Conservation (phyloP, 1,140 invertebrate genomes). For the Antheraea mylitta region DNA sequence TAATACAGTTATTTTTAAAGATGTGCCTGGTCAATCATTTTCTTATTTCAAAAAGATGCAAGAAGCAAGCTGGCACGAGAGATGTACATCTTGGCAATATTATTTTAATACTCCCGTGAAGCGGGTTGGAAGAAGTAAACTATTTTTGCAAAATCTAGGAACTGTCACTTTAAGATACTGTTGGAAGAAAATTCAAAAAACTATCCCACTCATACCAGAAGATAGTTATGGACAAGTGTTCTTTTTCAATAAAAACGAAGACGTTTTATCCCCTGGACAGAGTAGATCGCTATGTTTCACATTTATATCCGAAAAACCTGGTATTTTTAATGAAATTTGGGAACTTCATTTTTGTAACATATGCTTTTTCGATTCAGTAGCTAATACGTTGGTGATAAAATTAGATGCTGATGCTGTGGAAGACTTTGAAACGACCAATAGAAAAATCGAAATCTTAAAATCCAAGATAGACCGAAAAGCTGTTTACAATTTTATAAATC, state of each 20-base stretch:
- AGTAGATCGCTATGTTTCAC: conserved; percentile 50
- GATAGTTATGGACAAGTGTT: conserved; percentile 55
- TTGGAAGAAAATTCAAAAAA: conserved; percentile 60
- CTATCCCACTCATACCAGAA: conserved; percentile 49
- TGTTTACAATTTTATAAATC: conserved; percentile 33
- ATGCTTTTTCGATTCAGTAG: conserved; percentile 47
- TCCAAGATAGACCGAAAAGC: conserved; percentile 41
- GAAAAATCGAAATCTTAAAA: conserved; percentile 41
- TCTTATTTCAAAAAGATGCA: conserved; percentile 37
- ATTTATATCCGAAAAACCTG: conserved; percentile 50
- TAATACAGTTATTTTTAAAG: conserved; percentile 53
- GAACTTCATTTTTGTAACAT: conserved; percentile 53
- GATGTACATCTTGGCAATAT: conserved; percentile 57
- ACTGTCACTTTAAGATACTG: conserved; percentile 60
- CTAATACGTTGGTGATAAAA: conserved; percentile 43
- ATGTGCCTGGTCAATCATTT: conserved; percentile 34
- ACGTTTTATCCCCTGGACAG: conserved; percentile 59
- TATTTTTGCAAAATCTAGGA: conserved; percentile 62
- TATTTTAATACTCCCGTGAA: conserved; percentile 61
- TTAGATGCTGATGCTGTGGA: conserved; percentile 54
- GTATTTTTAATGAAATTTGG: conserved; percentile 57
- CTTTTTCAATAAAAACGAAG: conserved; percentile 71
- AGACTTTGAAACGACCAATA: conserved; percentile 36
- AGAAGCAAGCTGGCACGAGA: conserved; percentile 45
- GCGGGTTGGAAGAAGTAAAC: conserved; percentile 50